Evolutionary conservation across 2,113 vertebrate species (phyloP).

Genomic region (Bungarus multicinctus): DNA sequence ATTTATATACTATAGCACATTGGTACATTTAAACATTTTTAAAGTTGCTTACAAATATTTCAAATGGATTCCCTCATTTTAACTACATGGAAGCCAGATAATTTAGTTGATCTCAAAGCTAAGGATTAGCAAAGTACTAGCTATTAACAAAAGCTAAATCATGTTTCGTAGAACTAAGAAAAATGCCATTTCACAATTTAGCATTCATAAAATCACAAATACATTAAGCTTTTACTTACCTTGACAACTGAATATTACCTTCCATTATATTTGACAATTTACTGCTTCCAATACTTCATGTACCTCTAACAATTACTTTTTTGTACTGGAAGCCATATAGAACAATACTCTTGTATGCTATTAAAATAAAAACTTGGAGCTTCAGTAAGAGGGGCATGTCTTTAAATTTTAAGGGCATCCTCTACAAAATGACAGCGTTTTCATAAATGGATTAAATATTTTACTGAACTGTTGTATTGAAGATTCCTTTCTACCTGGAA

Average conservation of each 20-base stretch:
- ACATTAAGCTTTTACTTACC: conserved; percentile 54
- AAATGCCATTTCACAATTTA: conserved; percentile 35
- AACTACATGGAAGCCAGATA: conserved; percentile 56
- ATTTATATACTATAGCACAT: conserved; percentile 57
- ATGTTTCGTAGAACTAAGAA: conserved; percentile 48
- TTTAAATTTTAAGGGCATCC: conserved; percentile 49
- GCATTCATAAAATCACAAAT: conserved; percentile 40
- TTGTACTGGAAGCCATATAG: conserved; percentile 45
- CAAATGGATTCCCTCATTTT: conserved; percentile 57
- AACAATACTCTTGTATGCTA: conserved; percentile 60
- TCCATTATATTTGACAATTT: conserved; percentile 52
- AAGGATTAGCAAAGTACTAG: conserved; percentile 49
- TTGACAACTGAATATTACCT: conserved; percentile 53
- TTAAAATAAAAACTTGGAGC: conserved; percentile 61
- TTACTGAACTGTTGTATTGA: conserved; percentile 47
- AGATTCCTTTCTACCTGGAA: conserved; percentile 16
- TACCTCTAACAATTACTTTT: conserved; percentile 40
- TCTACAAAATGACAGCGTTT: conserved; percentile 62
- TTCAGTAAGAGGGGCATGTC: conserved; percentile 60
- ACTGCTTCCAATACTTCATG: conserved; percentile 52
- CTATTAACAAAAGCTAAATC: conserved; percentile 58
- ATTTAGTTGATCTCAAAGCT: conserved; percentile 49
- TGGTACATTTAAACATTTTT: conserved; percentile 63
- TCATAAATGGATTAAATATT: conserved; percentile 56
- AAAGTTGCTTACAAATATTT: conserved; percentile 55